These are phyloP conservation scores for Microplitis deprimator DNA, from an alignment of 2,888 invertebrate genomes.

Conservation along the genomic window DNA sequence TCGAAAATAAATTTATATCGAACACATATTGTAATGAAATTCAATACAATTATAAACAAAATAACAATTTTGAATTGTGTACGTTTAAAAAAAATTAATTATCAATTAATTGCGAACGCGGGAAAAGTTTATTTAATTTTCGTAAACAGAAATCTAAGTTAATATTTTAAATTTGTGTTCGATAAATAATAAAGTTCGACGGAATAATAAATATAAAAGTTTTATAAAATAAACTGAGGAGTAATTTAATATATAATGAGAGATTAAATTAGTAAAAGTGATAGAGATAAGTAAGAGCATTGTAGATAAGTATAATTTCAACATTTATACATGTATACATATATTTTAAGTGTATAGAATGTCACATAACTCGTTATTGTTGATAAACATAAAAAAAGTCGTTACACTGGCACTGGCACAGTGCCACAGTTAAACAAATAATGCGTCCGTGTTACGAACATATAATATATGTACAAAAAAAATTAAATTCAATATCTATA, in stretches of 20 bases:
- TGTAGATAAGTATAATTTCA: background rate
- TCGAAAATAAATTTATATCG: background rate
- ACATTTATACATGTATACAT: background rate
- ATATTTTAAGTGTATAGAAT: background rate
- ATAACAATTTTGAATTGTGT: background rate
- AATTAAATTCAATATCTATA: background rate
- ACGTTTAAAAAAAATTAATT: background rate
- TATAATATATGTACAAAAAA: background rate
- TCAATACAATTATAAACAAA: background rate
- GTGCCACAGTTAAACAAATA: conserved; percentile 48
- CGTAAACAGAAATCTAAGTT: background rate
- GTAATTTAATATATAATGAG: background rate
- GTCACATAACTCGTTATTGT: conserved; percentile 48
- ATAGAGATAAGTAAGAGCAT: background rate
- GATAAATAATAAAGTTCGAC: background rate
- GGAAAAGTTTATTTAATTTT: background rate
- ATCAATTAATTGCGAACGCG: background rate
- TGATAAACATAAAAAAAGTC: conserved; percentile 54
- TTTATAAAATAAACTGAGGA: background rate
- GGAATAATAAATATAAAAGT: background rate
- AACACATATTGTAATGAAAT: background rate
- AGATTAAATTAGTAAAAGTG: no score
- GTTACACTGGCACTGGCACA: conserved; percentile 48
- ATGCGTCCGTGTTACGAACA: conserved; percentile 11
- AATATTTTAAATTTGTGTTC: background rate